Percentiles rank a stretch among this genome's conserved stretches.
These are phyloP conservation scores for Pharmacophagus antenor DNA, from an alignment of 2,888 invertebrate genomes.

Conservation along the genomic window DNA sequence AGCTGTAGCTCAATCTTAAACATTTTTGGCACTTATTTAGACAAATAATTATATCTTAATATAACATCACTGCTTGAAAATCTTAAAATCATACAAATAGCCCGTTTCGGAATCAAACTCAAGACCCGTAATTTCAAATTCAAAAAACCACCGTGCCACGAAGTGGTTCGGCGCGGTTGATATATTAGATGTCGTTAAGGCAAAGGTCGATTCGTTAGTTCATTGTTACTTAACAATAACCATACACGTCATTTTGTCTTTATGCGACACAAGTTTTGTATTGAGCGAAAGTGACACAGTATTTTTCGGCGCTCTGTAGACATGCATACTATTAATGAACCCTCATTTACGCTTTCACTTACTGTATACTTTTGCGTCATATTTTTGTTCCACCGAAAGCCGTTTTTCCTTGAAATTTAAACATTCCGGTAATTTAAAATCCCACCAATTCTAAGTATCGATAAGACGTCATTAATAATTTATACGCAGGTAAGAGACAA, in stretches of 20 bases:
- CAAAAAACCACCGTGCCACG: background rate
- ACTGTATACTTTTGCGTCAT: slow-evolving; percentile 34
- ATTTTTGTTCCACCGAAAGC: slow-evolving; percentile 9
- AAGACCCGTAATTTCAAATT: background rate
- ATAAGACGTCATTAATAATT: slow-evolving; percentile 7
- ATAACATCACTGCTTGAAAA: too few relatives aligned
- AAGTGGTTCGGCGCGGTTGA: background rate
- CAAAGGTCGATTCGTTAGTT: background rate
- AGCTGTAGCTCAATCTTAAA: too few relatives aligned
- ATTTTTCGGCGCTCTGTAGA: slow-evolving; percentile 54
- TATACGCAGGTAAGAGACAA: slow-evolving; percentile 35
- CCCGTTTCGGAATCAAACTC: too few relatives aligned
- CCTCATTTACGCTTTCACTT: slow-evolving; percentile 71
- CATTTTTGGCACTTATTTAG: too few relatives aligned
- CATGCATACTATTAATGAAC: slow-evolving; percentile 62
- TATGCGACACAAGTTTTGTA: slow-evolving; percentile 50
- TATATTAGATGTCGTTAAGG: background rate
- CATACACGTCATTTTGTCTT: slow-evolving; percentile 23
- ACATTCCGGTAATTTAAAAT: slow-evolving; percentile 2
- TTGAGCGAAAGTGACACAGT: slow-evolving; percentile 68
- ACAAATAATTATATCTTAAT: too few relatives aligned
- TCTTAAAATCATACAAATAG: too few relatives aligned
- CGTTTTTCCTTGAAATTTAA: slow-evolving; percentile 11
- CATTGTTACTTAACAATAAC: background rate
- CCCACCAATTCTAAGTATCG: slow-evolving; percentile 20